A percentile compares a stretch with the other conserved stretches of the same genome.
Conservation (phyloP, 2,888 invertebrate genomes). For the Colostygia pectinataria region DNA sequence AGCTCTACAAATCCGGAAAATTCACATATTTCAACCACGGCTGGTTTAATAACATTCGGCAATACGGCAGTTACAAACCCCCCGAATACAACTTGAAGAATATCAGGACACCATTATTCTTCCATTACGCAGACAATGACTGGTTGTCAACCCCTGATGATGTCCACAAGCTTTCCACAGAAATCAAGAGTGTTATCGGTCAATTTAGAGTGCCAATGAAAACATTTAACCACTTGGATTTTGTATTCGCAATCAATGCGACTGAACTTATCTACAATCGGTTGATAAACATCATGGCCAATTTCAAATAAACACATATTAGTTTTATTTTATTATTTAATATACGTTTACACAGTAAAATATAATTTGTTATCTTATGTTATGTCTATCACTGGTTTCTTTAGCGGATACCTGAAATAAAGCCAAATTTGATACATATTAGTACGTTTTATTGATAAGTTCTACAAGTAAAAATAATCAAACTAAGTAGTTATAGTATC, state of each 20-base stretch:
- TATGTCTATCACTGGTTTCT: slow-evolving; percentile 20
- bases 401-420: slow-evolving; percentile 30
- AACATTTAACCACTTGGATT: slow-evolving; percentile 83
- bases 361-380: slow-evolving; percentile 16
- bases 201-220: slow-evolving; percentile 69
- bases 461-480: no score
- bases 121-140: slow-evolving; percentile 80
- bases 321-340: slow-evolving; percentile 23
- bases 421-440: background rate
- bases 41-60: slow-evolving; percentile 59
- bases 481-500: no score
- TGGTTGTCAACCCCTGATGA: slow-evolving; percentile 75
- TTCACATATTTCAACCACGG: slow-evolving; percentile 81
- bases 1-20: slow-evolving; percentile 67
- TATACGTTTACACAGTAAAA: slow-evolving; percentile 10
- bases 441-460: no score
- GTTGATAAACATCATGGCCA: slow-evolving; percentile 68
- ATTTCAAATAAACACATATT: slow-evolving; percentile 49
- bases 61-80: slow-evolving; percentile 74
- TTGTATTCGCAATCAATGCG: slow-evolving; percentile 82
- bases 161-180: slow-evolving; percentile 62
- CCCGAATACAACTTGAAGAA: slow-evolving; percentile 75
- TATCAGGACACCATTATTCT: slow-evolving; percentile 71
- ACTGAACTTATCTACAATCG: slow-evolving; percentile 83
- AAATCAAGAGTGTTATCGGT: slow-evolving; percentile 70